Evolutionary conservation across 92 coral and sea anemone species (phyloP), one percentile per base, ranked within the genome.

Genomic region (Zoanthus gigantus): DNA sequence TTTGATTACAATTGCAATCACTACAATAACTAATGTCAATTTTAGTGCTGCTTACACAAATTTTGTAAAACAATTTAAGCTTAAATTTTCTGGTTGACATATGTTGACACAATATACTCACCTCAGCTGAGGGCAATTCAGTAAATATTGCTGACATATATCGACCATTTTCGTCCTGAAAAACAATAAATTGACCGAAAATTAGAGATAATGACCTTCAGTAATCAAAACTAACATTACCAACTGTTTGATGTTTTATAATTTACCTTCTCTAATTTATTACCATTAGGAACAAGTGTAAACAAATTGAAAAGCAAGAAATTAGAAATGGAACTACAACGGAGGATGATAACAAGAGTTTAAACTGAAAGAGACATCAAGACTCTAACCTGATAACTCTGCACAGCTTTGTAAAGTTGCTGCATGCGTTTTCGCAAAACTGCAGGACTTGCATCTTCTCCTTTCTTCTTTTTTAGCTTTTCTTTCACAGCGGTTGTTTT

Each of bases 101-200:
- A 9, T 9, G 3, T 9, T 7, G 7, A 54, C 14, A 30, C 9
- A 84, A 18, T n/a, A 13, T 18, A 10, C 15, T 72, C 79, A 97
- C 99, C 93, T 92, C 95, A 48, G 99, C 84, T 72, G 98, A 97
- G 9, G 99, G 99, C 61, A 97, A 89, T 78, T 97, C 98, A 93
- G 96, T 91, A 88, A 97, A 97, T 69, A 97, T 94, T n/a, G 95
- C 96, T 18, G 97, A 97, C 45, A 97, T 91, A 87, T 92, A 92
- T 76, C 99, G 87, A 14, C 98, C 99, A 91, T 88, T 94, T 72
- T 97, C 99, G 81, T 97, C 99, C 99, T 97, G 31, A 29, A 13
- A 88, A 83, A 69, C 11, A 37, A 37, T 37, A 37, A 0, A 37
- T 37, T 37, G 42, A 37, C 42, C 42, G 4, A 37, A 37, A 37